Evolutionary conservation across 2,113 vertebrate species (phyloP).

Genomic region (Neotoma lepida): DNA sequence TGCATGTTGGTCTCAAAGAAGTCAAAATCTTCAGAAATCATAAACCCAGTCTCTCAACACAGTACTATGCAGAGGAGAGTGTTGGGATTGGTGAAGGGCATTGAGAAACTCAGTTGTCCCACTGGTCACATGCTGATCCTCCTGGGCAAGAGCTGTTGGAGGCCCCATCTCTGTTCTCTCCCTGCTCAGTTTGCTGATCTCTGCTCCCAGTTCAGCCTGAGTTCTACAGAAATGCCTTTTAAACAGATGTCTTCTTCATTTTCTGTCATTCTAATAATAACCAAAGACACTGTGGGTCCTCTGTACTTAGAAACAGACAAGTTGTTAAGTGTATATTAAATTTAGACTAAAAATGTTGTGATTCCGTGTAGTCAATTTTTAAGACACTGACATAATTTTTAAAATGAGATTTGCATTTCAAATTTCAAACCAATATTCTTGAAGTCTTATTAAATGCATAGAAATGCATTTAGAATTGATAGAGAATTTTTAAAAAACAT

Average conservation of each 20-base stretch:
- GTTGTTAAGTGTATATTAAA: slow-evolving; percentile 39
- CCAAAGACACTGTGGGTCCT: slow-evolving; percentile 8
- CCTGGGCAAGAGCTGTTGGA: slow-evolving; percentile 35
- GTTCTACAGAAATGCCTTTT: slow-evolving; percentile 46
- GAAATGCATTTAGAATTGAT: neutral
- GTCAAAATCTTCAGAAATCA: slow-evolving; percentile 52
- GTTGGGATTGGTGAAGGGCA: slow-evolving; percentile 44
- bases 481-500: neutral
- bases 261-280: slow-evolving; percentile 65
- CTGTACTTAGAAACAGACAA: slow-evolving; percentile 7
- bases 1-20: slow-evolving; percentile 14
- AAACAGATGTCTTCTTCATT: slow-evolving; percentile 57
- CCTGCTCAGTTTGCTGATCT: slow-evolving; percentile 41
- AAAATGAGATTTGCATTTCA: neutral
- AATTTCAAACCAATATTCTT: slow-evolving; percentile 30
- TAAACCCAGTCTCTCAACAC: neutral
- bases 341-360: slow-evolving; percentile 42
- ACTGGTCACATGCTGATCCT: neutral
- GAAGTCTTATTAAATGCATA: slow-evolving; percentile 34
- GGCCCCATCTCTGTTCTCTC: slow-evolving; percentile 47
- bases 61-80: slow-evolving; percentile 31
- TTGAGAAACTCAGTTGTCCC: slow-evolving; percentile 13
- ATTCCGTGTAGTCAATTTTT: slow-evolving; percentile 25
- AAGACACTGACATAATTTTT: slow-evolving; percentile 5
- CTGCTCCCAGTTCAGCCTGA: slow-evolving; percentile 55